Evolutionary conservation across 2,113 vertebrate species (phyloP).

Genomic region (Conger conger): DNA sequence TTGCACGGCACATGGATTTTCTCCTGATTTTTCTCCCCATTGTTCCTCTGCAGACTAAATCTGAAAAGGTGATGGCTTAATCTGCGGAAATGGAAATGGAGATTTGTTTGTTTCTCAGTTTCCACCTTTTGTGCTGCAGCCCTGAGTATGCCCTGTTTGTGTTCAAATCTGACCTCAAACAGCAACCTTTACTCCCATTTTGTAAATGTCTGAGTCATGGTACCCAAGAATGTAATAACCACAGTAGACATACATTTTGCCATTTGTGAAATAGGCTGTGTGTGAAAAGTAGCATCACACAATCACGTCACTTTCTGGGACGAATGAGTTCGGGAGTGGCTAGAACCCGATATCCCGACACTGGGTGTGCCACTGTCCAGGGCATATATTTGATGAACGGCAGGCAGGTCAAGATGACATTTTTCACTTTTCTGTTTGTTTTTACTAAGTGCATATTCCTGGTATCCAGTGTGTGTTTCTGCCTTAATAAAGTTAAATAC

Average conservation of each 20-base stretch:
- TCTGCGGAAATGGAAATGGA: slow-evolving; percentile 9
- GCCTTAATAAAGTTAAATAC: neutral
- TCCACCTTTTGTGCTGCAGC: neutral
- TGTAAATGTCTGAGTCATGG: neutral
- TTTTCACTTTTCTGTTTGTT: neutral
- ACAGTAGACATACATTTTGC: too few relatives aligned
- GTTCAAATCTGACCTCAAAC: neutral
- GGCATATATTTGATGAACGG: too few relatives aligned
- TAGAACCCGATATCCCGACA: too few relatives aligned
- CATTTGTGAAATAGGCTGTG: too few relatives aligned
- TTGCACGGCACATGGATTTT: neutral
- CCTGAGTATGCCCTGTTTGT: slow-evolving; percentile 7
- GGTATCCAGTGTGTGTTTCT: neutral
- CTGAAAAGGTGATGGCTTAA: slow-evolving; percentile 16
- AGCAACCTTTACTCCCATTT: neutral
- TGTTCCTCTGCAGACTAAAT: slow-evolving; percentile 11
- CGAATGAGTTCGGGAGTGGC: too few relatives aligned
- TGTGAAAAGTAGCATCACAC: too few relatives aligned
- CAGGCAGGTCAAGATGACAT: too few relatives aligned
- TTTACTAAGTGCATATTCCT: neutral
- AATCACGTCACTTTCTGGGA: too few relatives aligned
- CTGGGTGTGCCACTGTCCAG: too few relatives aligned
- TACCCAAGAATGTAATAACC: neutral
- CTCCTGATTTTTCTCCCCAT: neutral
- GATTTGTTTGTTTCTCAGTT: slow-evolving; percentile 19